phyloP scores from a whole-genome alignment of 2,797 vertebrate genomes.

The Rhincodon typus region DNA sequence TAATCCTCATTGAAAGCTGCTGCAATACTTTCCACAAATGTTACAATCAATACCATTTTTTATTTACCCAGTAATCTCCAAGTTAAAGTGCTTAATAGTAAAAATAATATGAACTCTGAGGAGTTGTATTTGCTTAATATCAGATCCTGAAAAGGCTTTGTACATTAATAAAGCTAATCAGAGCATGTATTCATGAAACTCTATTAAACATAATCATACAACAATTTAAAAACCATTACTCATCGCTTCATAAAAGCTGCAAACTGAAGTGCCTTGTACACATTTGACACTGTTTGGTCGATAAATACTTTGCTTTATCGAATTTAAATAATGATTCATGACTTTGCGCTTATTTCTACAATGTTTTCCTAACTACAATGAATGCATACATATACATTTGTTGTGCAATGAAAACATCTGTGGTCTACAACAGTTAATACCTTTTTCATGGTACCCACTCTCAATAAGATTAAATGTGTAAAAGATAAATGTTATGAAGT shows the following conservation, averaged over 20 bases:
- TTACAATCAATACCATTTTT: background rate
- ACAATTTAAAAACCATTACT: slow-evolving; percentile 65
- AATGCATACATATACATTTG: slow-evolving; percentile 77
- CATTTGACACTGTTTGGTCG: slow-evolving; percentile 64
- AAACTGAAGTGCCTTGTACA: slow-evolving; percentile 62
- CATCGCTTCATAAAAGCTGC: slow-evolving; percentile 63
- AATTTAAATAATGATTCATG: slow-evolving; percentile 90
- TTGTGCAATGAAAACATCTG: slow-evolving; percentile 71
- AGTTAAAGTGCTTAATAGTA: background rate
- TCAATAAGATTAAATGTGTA: slow-evolving; percentile 70
- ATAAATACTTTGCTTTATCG: slow-evolving; percentile 73
- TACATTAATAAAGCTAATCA: slow-evolving; percentile 53
- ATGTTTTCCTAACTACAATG: slow-evolving; percentile 68
- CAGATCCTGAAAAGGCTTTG: background rate
- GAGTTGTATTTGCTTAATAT: background rate
- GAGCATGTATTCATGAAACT: slow-evolving; percentile 59
- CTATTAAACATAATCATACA: slow-evolving; percentile 62
- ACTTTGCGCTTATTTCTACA: slow-evolving; percentile 72
- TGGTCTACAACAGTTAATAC: slow-evolving; percentile 66
- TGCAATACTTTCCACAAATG: background rate
- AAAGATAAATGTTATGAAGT: slow-evolving; percentile 70
- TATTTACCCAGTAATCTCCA: background rate
- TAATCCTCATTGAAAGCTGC: background rate
- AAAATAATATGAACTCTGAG: background rate
- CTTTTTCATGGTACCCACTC: slow-evolving; percentile 62